A percentile compares a stretch with the other conserved stretches of the same genome.
Conservation (phyloP, 2,113 vertebrate genomes). For the Mobula hypostoma region DNA sequence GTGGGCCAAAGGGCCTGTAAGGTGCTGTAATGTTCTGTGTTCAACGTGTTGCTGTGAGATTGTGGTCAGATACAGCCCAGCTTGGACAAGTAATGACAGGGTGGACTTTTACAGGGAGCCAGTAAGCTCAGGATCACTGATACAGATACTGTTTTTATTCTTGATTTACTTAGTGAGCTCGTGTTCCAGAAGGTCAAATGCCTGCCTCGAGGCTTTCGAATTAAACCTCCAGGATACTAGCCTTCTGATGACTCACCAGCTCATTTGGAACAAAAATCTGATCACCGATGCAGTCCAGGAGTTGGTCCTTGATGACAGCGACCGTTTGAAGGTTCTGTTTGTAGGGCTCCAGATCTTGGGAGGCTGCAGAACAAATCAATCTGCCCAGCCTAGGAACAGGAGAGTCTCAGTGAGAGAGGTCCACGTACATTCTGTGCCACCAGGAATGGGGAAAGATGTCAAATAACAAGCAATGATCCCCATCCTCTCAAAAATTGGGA, state of each 20-base stretch:
- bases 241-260: conserved; percentile 48
- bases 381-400: conserved; percentile 52
- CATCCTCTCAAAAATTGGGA: background rate
- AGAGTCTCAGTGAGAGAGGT: background rate
- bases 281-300: conserved; percentile 52
- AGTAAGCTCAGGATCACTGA: too few species aligned
- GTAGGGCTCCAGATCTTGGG: conserved; percentile 53
- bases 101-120: too few species aligned
- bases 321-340: conserved; percentile 46
- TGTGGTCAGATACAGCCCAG: too few species aligned
- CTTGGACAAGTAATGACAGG: too few species aligned
- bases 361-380: conserved; percentile 54
- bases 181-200: too few species aligned
- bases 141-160: too few species aligned
- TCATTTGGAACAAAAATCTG: conserved; percentile 51
- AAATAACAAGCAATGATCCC: background rate
- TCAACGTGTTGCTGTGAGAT: too few species aligned
- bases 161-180: too few species aligned
- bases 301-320: conserved; percentile 50
- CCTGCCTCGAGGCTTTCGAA: too few species aligned
- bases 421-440: background rate
- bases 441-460: background rate
- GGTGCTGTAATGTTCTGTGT: too few species aligned
- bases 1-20: too few species aligned
- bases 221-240: too few species aligned